Conservation (phyloP, 2,888 invertebrate species). For the Aleiodes testaceus region DNA sequence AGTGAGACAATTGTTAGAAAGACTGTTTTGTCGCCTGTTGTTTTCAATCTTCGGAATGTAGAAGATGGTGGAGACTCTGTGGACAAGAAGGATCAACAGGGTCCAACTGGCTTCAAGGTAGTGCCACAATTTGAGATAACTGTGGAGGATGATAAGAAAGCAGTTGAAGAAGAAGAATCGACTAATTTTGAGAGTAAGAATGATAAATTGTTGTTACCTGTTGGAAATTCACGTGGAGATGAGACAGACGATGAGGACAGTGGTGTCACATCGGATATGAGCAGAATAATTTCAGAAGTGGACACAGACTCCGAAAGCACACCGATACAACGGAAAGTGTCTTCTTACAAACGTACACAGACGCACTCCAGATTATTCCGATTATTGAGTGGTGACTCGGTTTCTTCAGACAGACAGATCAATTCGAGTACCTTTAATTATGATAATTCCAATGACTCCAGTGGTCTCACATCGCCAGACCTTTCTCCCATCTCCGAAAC, state of each 20-base stretch:
- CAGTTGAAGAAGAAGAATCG: slow-evolving; percentile 52
- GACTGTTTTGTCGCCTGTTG: background rate
- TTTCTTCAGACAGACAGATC: slow-evolving; percentile 65
- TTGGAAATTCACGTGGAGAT: slow-evolving; percentile 60
- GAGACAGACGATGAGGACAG: slow-evolving; percentile 79
- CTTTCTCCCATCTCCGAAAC: slow-evolving; percentile 76
- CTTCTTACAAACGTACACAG: slow-evolving; percentile 80
- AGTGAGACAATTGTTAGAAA: slow-evolving; percentile 22
- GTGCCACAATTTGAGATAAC: slow-evolving; percentile 53
- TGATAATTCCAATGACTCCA: slow-evolving; percentile 67
- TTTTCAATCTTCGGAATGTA: slow-evolving; percentile 24
- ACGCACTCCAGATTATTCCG: slow-evolving; percentile 83
- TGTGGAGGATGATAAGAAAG: slow-evolving; percentile 54
- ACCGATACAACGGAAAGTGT: slow-evolving; percentile 75
- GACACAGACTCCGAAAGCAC: slow-evolving; percentile 79
- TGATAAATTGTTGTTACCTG: slow-evolving; percentile 53
- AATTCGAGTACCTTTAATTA: slow-evolving; percentile 62
- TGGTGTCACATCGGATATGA: slow-evolving; percentile 82
- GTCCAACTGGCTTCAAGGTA: slow-evolving; percentile 44
- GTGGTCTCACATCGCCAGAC: slow-evolving; percentile 70
- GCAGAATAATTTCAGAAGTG: slow-evolving; percentile 79
- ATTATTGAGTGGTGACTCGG: slow-evolving; percentile 77
- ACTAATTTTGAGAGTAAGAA: slow-evolving; percentile 15
- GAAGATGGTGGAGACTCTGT: slow-evolving; percentile 59
- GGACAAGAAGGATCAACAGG: slow-evolving; percentile 33